These are phyloP conservation scores for Cyclophora punctaria DNA, from an alignment of 2,888 invertebrate species.

Conservation along the genomic window DNA sequence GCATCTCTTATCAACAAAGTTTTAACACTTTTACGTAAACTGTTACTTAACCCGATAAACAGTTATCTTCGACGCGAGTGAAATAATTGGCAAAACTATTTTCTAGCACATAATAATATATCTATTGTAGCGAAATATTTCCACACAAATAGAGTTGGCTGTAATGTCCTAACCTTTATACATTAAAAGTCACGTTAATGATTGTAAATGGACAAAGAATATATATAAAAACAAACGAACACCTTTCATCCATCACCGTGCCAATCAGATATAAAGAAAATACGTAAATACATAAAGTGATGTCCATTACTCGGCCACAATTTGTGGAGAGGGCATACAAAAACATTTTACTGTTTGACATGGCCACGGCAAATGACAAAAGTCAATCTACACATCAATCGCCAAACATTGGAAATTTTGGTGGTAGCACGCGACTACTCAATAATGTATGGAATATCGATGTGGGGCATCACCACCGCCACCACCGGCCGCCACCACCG, in stretches of 20 bases:
- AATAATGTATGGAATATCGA: constrained; percentile 74
- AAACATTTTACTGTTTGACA: constrained; percentile 72
- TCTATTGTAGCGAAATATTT: not conserved
- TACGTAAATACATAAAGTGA: constrained; percentile 54
- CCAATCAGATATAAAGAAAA: constrained; percentile 61
- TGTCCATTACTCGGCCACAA: constrained; percentile 65
- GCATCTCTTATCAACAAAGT: constrained; percentile 40
- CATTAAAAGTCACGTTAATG: constrained; percentile 16
- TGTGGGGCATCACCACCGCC: constrained; percentile 52
- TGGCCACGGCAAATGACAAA: constrained; percentile 72
- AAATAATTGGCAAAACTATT: constrained; percentile 5
- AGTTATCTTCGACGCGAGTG: constrained; percentile 16
- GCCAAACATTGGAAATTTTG: constrained; percentile 74
- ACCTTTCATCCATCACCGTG: constrained; percentile 60
- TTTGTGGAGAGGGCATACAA: constrained; percentile 63
- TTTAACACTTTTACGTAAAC: constrained; percentile 26
- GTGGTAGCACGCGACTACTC: constrained; percentile 69
- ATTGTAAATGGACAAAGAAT: constrained; percentile 31
- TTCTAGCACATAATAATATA: not conserved
- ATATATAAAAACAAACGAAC: constrained; percentile 40
- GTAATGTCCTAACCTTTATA: constrained; percentile 11
- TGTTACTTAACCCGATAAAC: constrained; percentile 14
- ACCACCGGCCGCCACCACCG: constrained; percentile 27
- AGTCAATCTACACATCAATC: constrained; percentile 75
- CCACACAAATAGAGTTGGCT: not conserved